Base-by-base conservation (phyloP, 1,140 invertebrate genomes). In the Thaumetopoea pityocampa region DNA sequence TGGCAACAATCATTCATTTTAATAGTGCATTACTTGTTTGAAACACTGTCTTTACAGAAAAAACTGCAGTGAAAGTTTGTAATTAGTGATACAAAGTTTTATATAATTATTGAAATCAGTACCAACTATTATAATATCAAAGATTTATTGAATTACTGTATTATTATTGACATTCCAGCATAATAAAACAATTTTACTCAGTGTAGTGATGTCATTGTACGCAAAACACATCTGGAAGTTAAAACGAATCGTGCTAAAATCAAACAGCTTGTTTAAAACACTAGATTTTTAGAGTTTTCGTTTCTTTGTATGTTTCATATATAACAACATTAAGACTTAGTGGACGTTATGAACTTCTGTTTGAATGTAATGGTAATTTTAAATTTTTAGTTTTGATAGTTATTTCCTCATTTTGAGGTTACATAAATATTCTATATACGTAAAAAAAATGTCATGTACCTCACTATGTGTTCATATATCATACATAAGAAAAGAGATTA, bases 21-120 rank as follows among this genome's bases (percentile, higher is more conserved):
- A 63, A 69, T 63, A 61, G 49, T 40, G 51, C 14, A 36, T 20
- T 48, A 30, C 40, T 42, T 23, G 33, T 41, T 50, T 56, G 36
- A 26, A 32, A 32, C 32, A 43, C 34, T 47, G 19, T 44, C 48
- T 41, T 41, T 33, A 16, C 7, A 16, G 47, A 32, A 54, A 61
- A 63, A 67, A 61, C 33, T 44, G 26, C 36, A 20, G 51, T 49
- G 62, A 65, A 60, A 65, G 58, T 65, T 38, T 52, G 36, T 51
- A 60, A 62, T 55, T 51, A 56, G 45, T 59, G 55, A 53, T 38
- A 47, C 36, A 12, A 28, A 33, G 28, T 40, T 36, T 42, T 47
- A 19, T 30, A 48, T 42, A 41, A 43, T 34, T 30, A 48, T 41
- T 47, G 32, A 37, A 34, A 48, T 57, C 30, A 42, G 26, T 37